A percentile compares a stretch with the other conserved stretches of the same genome.
Conservation (phyloP, 2,113 vertebrate genomes). For the Oceanodroma tethys region DNA sequence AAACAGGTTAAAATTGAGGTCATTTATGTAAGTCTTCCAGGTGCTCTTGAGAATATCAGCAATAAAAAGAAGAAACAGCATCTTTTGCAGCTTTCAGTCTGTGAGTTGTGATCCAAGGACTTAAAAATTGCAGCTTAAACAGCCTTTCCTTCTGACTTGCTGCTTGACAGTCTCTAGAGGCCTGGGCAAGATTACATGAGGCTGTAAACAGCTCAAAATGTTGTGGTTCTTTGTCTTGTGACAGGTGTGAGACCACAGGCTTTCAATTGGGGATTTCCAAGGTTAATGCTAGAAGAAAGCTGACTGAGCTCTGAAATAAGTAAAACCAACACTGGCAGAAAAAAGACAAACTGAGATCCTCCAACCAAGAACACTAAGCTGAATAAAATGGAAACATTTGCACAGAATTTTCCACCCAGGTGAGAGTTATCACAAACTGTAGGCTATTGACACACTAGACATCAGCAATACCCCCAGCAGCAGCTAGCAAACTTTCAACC, state of each 20-base stretch:
- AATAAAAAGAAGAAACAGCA: background rate
- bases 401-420: background rate
- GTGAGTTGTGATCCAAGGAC: conserved; percentile 9
- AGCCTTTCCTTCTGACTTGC: background rate
- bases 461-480: background rate
- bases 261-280: background rate
- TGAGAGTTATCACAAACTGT: background rate
- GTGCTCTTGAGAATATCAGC: background rate
- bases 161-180: background rate
- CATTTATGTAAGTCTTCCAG: background rate
- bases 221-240: background rate
- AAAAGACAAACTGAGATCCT: background rate
- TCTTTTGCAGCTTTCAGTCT: background rate
- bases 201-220: background rate
- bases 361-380: background rate
- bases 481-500: background rate
- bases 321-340: background rate
- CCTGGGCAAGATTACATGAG: background rate
- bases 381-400: background rate
- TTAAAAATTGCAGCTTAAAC: conserved; percentile 12
- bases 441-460: background rate
- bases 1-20: conserved; percentile 32
- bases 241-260: background rate
- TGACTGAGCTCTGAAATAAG: background rate
- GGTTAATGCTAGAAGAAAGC: conserved; percentile 5